phyloP scores from a whole-genome alignment of 1,140 invertebrate species.

The Temnothorax longispinosus region DNA sequence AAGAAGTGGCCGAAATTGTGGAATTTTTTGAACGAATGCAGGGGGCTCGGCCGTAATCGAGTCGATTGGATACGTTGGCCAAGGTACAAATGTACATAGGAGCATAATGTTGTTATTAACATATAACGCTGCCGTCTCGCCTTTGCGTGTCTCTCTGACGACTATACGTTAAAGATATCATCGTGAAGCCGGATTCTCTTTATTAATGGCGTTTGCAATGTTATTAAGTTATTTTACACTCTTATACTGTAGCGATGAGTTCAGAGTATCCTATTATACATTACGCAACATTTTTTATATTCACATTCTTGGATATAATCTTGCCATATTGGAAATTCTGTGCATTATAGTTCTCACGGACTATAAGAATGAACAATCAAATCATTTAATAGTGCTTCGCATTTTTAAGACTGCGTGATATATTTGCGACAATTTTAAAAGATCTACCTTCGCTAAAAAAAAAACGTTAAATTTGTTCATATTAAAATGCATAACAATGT shows the following conservation, averaged over 20 bases:
- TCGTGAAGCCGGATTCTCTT: background rate
- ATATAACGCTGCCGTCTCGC: slow-evolving; percentile 66
- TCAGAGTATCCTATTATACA: background rate
- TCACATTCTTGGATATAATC: background rate
- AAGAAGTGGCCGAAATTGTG: background rate
- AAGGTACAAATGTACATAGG: slow-evolving; percentile 86
- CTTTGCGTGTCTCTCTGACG: slow-evolving; percentile 25
- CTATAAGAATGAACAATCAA: background rate
- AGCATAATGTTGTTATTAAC: slow-evolving; percentile 83
- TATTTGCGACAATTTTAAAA: background rate
- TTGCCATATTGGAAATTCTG: background rate
- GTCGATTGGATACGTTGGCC: slow-evolving; percentile 81
- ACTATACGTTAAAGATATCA: background rate
- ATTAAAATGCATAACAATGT: background rate
- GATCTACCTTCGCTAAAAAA: background rate
- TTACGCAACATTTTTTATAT: background rate
- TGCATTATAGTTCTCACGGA: background rate
- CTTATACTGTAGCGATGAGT: background rate
- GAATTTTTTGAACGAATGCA: slow-evolving; percentile 42
- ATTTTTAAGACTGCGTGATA: background rate
- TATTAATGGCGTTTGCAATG: background rate
- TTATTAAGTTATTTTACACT: background rate
- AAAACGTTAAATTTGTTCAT: background rate
- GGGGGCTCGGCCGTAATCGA: slow-evolving; percentile 79
- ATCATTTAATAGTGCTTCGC: background rate